These are phyloP conservation scores for Poeciliopsis paucimaculata DNA, from an alignment of 2,797 vertebrate species.

Conservation along the genomic window DNA sequence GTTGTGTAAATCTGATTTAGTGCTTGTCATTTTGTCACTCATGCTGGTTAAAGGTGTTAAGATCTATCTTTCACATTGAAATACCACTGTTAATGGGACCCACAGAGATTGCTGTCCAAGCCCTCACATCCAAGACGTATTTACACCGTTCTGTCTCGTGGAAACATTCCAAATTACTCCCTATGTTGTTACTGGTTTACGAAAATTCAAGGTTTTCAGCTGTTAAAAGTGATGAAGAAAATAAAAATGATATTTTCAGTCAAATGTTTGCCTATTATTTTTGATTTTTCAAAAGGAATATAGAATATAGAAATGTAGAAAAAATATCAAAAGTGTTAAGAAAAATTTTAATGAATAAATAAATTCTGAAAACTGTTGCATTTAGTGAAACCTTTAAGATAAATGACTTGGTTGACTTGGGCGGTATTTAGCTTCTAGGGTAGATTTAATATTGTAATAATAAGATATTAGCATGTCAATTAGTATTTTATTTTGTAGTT, in stretches of 20 bases:
- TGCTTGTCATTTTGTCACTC: background rate
- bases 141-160: background rate
- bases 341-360: background rate
- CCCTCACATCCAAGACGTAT: background rate
- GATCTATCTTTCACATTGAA: background rate
- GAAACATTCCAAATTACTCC: background rate
- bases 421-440: rapidly evolving
- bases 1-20: slow-evolving; percentile 20
- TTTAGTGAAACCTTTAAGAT: background rate
- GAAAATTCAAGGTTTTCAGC: background rate
- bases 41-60: background rate
- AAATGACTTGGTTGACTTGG: slow-evolving; percentile 6
- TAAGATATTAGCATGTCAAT: background rate
- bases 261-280: background rate
- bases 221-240: background rate
- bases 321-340: background rate
- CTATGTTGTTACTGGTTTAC: background rate
- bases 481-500: background rate
- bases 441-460: background rate
- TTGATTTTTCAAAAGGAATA: background rate
- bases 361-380: background rate
- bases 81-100: background rate
- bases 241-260: background rate
- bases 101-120: background rate
- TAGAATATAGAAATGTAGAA: background rate